phyloP scores from a whole-genome alignment of 2,888 invertebrate species.

The Leptopterna dolabrata region DNA sequence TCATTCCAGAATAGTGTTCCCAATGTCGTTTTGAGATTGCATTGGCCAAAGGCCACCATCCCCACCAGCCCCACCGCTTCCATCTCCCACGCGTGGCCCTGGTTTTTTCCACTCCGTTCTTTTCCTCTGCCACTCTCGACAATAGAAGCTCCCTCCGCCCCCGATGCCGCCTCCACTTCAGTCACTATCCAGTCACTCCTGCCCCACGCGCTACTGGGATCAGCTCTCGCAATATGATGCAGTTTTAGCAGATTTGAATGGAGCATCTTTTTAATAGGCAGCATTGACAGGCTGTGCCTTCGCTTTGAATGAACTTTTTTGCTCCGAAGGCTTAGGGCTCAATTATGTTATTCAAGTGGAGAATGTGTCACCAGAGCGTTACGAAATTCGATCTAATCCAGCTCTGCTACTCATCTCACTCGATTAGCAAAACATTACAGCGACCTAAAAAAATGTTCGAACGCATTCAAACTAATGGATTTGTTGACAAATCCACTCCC shows the following conservation, averaged over 20 bases:
- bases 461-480: too few species aligned
- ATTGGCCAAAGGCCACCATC: neutral
- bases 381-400: neutral
- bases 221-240: neutral
- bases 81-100: neutral
- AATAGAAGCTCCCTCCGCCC: neutral
- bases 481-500: too few species aligned
- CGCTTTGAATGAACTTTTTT: neutral
- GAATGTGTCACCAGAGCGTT: neutral
- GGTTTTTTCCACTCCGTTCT: neutral
- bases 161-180: neutral
- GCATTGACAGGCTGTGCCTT: neutral
- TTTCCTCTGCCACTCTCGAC: neutral
- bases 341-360: neutral
- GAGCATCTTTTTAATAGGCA: neutral
- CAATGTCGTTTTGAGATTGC: neutral
- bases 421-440: too few species aligned
- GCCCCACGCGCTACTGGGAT: neutral
- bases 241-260: neutral
- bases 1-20: neutral
- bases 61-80: neutral
- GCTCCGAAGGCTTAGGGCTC: neutral
- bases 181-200: neutral
- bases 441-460: too few species aligned
- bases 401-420: neutral